Conservation (phyloP, 2,888 invertebrate genomes). For the Antitype chi region DNA sequence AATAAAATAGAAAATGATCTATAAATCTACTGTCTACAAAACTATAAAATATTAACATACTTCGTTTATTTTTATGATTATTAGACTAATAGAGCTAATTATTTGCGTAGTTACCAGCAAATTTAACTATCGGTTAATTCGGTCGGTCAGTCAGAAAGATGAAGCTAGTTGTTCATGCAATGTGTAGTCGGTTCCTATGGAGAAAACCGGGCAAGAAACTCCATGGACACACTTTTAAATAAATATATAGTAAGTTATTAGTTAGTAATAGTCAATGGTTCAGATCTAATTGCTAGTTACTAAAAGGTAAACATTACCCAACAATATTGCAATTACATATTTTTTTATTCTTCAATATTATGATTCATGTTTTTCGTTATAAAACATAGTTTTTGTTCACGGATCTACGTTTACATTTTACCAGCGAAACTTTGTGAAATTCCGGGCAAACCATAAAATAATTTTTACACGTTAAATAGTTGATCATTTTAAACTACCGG, state of each 20-base stretch:
- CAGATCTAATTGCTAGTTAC: background rate
- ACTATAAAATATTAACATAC: background rate
- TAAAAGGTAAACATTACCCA: background rate
- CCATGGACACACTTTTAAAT: background rate
- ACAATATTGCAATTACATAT: background rate
- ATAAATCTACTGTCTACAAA: too few relatives aligned
- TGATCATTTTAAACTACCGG: background rate
- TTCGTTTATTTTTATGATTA: background rate
- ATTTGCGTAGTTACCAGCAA: background rate
- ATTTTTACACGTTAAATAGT: constrained; percentile 35
- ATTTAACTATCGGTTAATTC: background rate
- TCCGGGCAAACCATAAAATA: constrained; percentile 3
- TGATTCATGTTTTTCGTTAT: background rate
- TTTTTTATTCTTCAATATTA: background rate
- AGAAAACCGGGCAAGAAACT: too few relatives aligned
- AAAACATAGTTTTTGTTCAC: background rate
- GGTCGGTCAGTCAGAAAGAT: background rate
- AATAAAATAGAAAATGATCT: too few relatives aligned
- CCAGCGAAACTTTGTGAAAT: constrained; percentile 4
- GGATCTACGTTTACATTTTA: background rate
- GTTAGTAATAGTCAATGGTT: background rate
- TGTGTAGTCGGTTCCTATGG: background rate
- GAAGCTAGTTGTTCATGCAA: background rate
- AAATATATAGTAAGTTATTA: background rate
- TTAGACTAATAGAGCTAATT: background rate